A percentile compares a stretch with the other conserved stretches of the same genome.
phyloP scores from a whole-genome alignment of 2,113 vertebrate genomes.

The Mionectes macconnelli region DNA sequence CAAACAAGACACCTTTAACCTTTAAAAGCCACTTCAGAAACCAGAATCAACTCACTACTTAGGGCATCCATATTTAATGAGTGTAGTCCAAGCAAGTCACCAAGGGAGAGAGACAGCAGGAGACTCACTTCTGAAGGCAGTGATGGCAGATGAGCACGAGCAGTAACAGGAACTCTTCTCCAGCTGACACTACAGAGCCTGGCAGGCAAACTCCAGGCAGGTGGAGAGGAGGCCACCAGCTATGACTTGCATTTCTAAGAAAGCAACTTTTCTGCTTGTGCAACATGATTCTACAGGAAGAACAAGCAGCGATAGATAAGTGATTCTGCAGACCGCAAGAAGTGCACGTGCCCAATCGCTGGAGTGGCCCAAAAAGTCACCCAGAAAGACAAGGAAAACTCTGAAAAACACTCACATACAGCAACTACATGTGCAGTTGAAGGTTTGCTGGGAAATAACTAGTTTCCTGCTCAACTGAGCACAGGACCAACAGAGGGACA shows the following conservation, averaged over 20 bases:
- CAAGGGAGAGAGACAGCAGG: not conserved
- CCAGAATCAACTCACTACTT: not conserved
- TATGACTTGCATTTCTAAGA: constrained; percentile 2
- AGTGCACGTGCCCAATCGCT: not conserved
- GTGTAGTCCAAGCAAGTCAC: not conserved
- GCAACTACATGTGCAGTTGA: not conserved
- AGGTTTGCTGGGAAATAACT: not conserved
- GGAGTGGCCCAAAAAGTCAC: not conserved
- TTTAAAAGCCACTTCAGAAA: not conserved
- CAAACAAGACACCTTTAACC: not conserved
- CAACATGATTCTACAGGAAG: constrained; percentile 44
- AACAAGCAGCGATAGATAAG: constrained; percentile 37
- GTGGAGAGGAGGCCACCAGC: not conserved
- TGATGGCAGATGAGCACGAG: not conserved
- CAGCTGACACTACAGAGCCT: not conserved
- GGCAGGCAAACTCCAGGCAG: not conserved
- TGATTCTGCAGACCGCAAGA: not conserved
- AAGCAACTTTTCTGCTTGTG: not conserved
- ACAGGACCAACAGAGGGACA: not conserved
- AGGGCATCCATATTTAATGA: not conserved
- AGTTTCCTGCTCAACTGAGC: not conserved
- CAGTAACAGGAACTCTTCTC: not conserved
- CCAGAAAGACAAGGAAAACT: not conserved
- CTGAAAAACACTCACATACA: not conserved
- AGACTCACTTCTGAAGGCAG: constrained; percentile 56